A percentile compares a stretch with the other conserved stretches of the same genome.
These are phyloP conservation scores for Capreolus pygargus DNA, from an alignment of 2,113 vertebrate species.

Conservation along the genomic window DNA sequence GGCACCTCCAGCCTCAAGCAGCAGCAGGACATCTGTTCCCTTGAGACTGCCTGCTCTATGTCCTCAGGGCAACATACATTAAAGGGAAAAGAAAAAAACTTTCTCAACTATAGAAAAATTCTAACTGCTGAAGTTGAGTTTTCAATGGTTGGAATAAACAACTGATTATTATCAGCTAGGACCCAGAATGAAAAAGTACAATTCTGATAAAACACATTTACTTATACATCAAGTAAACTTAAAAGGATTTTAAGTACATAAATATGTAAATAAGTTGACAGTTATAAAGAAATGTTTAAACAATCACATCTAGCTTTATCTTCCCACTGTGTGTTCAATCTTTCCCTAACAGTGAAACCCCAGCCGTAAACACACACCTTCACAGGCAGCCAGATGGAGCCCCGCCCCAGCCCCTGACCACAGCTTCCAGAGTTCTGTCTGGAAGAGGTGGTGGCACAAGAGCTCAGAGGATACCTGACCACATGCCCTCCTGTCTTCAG, in stretches of 20 bases:
- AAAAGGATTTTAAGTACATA: neutral
- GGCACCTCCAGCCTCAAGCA: too few species aligned
- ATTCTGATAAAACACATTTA: neutral
- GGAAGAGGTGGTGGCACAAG: neutral
- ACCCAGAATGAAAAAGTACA: neutral
- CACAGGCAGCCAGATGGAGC: neutral
- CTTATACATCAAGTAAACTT: neutral
- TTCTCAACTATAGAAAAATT: neutral
- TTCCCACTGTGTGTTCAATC: neutral
- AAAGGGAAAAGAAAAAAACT: neutral
- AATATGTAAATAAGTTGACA: neutral
- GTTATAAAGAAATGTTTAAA: neutral
- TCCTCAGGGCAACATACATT: neutral
- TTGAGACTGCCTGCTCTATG: neutral
- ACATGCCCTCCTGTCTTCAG: neutral
- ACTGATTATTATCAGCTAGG: neutral
- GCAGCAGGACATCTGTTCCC: neutral
- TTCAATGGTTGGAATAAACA: neutral
- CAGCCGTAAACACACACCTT: neutral
- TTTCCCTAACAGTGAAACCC: neutral
- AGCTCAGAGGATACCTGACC: neutral
- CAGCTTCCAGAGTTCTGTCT: fast-evolving
- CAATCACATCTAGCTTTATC: neutral
- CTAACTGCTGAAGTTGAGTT: neutral
- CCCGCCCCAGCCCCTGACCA: neutral